phyloP scores from a whole-genome alignment of 37 sponge, comb jelly and placozoan species.

The Chondrilla cf. caribensis region DNA sequence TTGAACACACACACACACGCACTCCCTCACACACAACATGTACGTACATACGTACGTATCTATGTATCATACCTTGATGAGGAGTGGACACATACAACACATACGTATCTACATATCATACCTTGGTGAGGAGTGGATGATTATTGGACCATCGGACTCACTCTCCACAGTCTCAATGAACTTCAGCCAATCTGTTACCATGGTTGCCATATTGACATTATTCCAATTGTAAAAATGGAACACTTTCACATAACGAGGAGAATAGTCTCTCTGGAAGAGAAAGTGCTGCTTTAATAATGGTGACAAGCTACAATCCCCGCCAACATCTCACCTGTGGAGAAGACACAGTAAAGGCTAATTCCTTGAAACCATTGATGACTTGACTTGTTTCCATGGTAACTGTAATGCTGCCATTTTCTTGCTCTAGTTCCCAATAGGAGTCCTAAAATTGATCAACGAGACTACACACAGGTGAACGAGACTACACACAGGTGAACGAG shows the following conservation, averaged over 20 bases:
- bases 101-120: not conserved
- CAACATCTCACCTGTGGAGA: not conserved
- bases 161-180: not conserved
- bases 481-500: too few relatives aligned
- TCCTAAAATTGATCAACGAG: too few relatives aligned
- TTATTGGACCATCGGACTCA: not conserved
- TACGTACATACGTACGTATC: too few relatives aligned
- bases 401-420: too few relatives aligned
- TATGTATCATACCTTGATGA: not conserved
- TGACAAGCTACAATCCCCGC: too few relatives aligned
- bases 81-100: not conserved
- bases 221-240: not conserved
- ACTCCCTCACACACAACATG: too few relatives aligned
- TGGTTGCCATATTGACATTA: not conserved
- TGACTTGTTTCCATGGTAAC: too few relatives aligned
- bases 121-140: conserved; percentile 1
- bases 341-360: not conserved
- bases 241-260: not conserved
- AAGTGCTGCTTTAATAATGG: not conserved
- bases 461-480: too few relatives aligned
- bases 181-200: not conserved
- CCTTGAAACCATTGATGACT: too few relatives aligned
- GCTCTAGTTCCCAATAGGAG: too few relatives aligned
- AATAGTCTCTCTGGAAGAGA: not conserved
- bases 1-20: too few relatives aligned